These are phyloP conservation scores for Uloborus diversus DNA, from an alignment of 1,140 invertebrate genomes.

Conservation along the genomic window DNA sequence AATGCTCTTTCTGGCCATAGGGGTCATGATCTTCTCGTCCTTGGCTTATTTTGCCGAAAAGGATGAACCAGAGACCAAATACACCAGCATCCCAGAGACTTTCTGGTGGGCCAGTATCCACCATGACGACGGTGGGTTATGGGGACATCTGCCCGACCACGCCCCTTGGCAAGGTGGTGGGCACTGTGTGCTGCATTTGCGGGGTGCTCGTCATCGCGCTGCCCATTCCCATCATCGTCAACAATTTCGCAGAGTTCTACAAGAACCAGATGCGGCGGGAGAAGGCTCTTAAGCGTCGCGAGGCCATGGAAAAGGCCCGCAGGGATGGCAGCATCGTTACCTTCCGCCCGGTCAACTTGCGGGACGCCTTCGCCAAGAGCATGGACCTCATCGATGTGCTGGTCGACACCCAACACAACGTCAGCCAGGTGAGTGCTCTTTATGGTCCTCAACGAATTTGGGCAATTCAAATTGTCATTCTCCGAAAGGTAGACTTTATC, in stretches of 20 bases:
- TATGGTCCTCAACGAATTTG: no score
- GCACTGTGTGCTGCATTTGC: slow-evolving; percentile 99
- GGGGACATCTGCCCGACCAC: slow-evolving; percentile 98
- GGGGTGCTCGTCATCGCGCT: slow-evolving; percentile 99
- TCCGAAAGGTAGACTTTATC: no score
- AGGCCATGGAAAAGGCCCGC: slow-evolving; percentile 94
- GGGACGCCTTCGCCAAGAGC: slow-evolving; percentile 97
- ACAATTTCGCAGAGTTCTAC: slow-evolving; percentile 99
- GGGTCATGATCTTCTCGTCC: slow-evolving; percentile 98
- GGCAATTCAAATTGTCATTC: no score
- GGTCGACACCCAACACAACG: slow-evolving; percentile 75
- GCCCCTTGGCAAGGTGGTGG: slow-evolving; percentile 94
- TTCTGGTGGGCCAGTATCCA: slow-evolving; percentile 71
- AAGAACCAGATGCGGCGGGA: slow-evolving; percentile 99
- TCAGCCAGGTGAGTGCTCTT: slow-evolving; percentile 79
- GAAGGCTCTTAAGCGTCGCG: slow-evolving; percentile 94
- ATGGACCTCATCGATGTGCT: slow-evolving; percentile 99
- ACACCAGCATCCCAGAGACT: slow-evolving; percentile 89
- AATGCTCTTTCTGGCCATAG: slow-evolving; percentile 99
- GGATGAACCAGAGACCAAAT: slow-evolving; percentile 95
- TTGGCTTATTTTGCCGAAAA: slow-evolving; percentile 99
- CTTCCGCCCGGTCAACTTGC: slow-evolving; percentile 96
- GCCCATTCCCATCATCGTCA: slow-evolving; percentile 88
- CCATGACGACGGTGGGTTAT: slow-evolving; percentile 94
- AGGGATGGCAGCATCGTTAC: slow-evolving; percentile 96